Percentiles rank a stretch among this genome's conserved stretches.
phyloP scores from a whole-genome alignment of 2,113 vertebrate genomes.

The Embiotoca jacksoni region DNA sequence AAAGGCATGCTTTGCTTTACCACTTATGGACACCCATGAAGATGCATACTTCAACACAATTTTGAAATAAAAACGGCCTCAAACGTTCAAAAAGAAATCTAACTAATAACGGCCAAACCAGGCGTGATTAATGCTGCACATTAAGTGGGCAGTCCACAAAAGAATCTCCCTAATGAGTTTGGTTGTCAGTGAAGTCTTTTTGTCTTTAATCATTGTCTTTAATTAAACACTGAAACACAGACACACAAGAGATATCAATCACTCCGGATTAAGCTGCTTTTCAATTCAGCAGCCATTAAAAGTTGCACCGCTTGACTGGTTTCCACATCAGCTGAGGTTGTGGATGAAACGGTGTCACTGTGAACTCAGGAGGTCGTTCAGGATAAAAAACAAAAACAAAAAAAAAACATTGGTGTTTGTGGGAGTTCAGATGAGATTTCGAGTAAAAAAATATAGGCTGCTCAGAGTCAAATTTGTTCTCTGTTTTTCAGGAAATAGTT shows the following conservation, averaged over 20 bases:
- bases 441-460: conserved; percentile 11
- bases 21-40: background rate
- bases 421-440: conserved; percentile 11
- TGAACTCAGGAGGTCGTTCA: conserved; percentile 34
- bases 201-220: conserved; percentile 61
- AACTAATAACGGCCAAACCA: conserved; percentile 30
- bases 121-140: conserved; percentile 46
- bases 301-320: conserved; percentile 42
- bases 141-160: conserved; percentile 53
- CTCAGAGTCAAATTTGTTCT: conserved; percentile 11
- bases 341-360: conserved; percentile 37
- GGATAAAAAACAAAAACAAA: background rate
- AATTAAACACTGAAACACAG: conserved; percentile 71
- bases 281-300: conserved; percentile 61
- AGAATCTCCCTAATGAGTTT: conserved; percentile 51
- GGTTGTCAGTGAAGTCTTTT: conserved; percentile 47
- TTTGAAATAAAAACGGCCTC: background rate
- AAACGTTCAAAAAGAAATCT: background rate
- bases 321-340: conserved; percentile 26
- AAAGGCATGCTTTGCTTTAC: background rate
- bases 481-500: conserved; percentile 14
- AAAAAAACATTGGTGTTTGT: conserved; percentile 1
- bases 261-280: conserved; percentile 57
- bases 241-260: conserved; percentile 59
- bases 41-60: background rate